phyloP scores from a whole-genome alignment of 1,140 invertebrate genomes.

The Drosophila quadrilineata region DNA sequence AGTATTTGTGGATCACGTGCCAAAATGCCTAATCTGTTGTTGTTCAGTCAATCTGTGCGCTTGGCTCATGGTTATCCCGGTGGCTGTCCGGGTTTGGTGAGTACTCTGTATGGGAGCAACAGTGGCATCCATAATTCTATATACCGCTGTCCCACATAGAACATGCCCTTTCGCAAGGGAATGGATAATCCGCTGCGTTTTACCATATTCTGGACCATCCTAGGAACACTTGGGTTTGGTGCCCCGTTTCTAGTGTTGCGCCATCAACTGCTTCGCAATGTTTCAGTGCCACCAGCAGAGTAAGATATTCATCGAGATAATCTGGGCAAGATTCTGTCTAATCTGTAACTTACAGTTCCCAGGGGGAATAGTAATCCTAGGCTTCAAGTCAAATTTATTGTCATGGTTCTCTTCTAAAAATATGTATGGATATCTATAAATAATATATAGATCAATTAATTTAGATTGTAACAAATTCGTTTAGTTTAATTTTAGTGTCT shows the following conservation, averaged over 20 bases:
- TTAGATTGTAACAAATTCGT: too few species aligned
- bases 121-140: not conserved
- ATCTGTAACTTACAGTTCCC: too few species aligned
- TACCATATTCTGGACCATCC: constrained; percentile 36
- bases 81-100: constrained; percentile 48
- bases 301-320: not conserved
- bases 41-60: too few species aligned
- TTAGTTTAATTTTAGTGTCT: constrained; percentile 25
- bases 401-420: constrained; percentile 43
- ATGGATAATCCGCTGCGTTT: constrained; percentile 52
- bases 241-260: constrained; percentile 52
- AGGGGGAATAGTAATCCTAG: too few species aligned
- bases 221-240: constrained; percentile 48
- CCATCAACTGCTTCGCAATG: constrained; percentile 55
- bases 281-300: constrained; percentile 24
- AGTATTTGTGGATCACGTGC: constrained; percentile 29
- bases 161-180: constrained; percentile 48
- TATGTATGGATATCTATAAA: too few species aligned
- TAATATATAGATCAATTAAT: constrained; percentile 32
- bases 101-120: too few species aligned
- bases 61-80: constrained; percentile 43
- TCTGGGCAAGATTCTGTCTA: too few species aligned
- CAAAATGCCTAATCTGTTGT: constrained; percentile 15
- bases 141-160: constrained; percentile 15
- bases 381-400: constrained; percentile 57